Conservation (phyloP, 1,140 invertebrate genomes). For the Phymorhynchus buccinoides region DNA sequence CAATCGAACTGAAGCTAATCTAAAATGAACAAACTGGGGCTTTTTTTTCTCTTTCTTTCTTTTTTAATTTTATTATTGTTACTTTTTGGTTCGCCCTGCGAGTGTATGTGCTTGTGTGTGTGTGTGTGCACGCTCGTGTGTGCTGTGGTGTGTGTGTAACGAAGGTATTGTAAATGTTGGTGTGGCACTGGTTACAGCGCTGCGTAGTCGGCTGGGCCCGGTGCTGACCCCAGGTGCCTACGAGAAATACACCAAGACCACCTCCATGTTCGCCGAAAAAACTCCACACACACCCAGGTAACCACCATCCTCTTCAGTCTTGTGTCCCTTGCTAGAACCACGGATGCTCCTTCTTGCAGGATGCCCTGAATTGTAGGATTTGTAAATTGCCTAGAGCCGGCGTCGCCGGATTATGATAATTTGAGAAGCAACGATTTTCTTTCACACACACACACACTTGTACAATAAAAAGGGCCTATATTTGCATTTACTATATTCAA, state of each 20-base stretch:
- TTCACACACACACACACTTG: too few species aligned
- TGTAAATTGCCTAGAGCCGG: too few species aligned
- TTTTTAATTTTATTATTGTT: not conserved
- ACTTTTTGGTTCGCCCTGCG: not conserved
- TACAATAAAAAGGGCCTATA: too few species aligned
- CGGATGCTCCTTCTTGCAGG: too few species aligned
- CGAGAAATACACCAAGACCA: conserved; percentile 42
- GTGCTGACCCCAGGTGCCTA: conserved; percentile 53
- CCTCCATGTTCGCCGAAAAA: conserved; percentile 44
- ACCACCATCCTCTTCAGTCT: not conserved
- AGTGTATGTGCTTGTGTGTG: not conserved
- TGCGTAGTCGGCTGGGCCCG: conserved; percentile 52
- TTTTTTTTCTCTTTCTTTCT: not conserved
- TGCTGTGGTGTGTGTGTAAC: not conserved
- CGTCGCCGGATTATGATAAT: too few species aligned
- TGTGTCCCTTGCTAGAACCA: not conserved
- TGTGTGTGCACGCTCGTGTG: not conserved
- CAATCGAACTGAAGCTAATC: not conserved
- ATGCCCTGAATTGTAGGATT: too few species aligned
- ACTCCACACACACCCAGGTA: conserved; percentile 55
- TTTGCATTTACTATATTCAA: not conserved
- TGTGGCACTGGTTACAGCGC: conserved; percentile 40
- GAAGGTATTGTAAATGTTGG: not conserved
- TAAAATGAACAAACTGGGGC: too few species aligned
- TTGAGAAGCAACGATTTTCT: too few species aligned